These are phyloP conservation scores for Percopsis omiscomaycus DNA, from an alignment of 2,797 vertebrate genomes.

Conservation along the genomic window DNA sequence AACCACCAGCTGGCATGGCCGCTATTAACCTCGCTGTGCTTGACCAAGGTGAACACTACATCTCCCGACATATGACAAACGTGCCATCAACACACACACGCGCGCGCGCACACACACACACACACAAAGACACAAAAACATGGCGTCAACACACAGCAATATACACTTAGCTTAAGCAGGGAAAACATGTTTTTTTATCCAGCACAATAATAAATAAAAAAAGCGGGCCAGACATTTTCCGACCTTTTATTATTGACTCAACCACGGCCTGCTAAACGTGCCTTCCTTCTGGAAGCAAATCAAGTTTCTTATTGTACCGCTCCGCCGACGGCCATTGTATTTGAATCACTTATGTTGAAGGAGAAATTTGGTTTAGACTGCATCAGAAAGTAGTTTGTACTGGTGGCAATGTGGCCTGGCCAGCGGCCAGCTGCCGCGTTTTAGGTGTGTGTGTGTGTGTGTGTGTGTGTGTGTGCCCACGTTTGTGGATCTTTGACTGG, in stretches of 20 bases:
- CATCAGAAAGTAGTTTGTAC: slow-evolving; percentile 21
- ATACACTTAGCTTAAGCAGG: slow-evolving; percentile 1
- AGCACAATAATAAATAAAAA: not conserved
- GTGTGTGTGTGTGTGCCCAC: slow-evolving; percentile 45
- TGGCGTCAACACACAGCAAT: not conserved
- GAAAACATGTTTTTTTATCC: not conserved
- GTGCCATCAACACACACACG: slow-evolving; percentile 30
- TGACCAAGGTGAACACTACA: slow-evolving; percentile 71
- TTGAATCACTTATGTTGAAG: not conserved
- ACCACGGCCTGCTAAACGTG: not conserved
- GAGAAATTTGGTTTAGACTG: slow-evolving; percentile 3
- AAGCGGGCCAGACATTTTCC: not conserved
- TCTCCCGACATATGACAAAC: slow-evolving; percentile 53
- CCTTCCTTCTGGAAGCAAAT: not conserved
- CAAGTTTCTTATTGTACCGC: not conserved
- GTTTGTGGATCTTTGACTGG: slow-evolving; percentile 60
- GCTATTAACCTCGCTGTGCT: slow-evolving; percentile 69
- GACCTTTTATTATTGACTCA: slow-evolving; percentile 4
- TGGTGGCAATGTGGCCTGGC: slow-evolving; percentile 26
- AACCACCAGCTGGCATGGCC: slow-evolving; percentile 66
- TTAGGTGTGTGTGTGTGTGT: slow-evolving; percentile 27
- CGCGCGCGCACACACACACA: not conserved
- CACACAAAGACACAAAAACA: not conserved
- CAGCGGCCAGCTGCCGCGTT: slow-evolving; percentile 28
- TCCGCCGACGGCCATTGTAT: not conserved